These are phyloP conservation scores for Callorhinus ursinus DNA, from an alignment of 2,113 vertebrate species.

Conservation along the genomic window DNA sequence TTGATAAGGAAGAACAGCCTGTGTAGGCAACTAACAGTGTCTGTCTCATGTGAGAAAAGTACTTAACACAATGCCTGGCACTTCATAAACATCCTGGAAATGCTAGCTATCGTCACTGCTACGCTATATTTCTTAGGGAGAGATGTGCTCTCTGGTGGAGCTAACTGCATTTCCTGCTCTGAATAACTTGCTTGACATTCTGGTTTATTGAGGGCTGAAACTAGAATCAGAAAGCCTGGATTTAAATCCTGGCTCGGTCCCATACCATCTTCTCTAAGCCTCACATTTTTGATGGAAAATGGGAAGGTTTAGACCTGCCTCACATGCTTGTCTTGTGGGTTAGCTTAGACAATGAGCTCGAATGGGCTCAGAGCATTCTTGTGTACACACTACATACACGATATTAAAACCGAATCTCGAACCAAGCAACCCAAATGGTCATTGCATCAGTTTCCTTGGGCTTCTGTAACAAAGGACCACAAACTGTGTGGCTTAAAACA, in stretches of 20 bases:
- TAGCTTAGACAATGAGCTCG: not conserved
- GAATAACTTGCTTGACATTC: not conserved
- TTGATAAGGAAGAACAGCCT: not conserved
- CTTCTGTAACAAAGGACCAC: not conserved
- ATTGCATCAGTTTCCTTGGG: not conserved
- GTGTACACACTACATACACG: not conserved
- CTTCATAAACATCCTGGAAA: not conserved
- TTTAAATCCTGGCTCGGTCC: not conserved
- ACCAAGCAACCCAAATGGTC: not conserved
- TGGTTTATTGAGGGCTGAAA: not conserved
- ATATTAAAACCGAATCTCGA: not conserved
- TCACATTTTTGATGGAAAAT: not conserved
- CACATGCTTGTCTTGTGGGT: not conserved
- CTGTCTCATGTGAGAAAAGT: not conserved
- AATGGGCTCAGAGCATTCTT: not conserved
- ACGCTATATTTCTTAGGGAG: not conserved
- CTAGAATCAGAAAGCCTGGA: not conserved
- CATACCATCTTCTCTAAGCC: constrained; percentile 10
- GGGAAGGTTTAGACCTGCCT: not conserved
- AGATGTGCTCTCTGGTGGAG: not conserved
- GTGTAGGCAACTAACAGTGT: not conserved
- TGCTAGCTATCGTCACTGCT: not conserved
- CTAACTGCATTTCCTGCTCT: not conserved
- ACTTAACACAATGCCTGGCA: not conserved
- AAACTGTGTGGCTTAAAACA: not conserved